Base-by-base conservation (phyloP, 2,888 invertebrate genomes). In the Daptonema setosum region DNA sequence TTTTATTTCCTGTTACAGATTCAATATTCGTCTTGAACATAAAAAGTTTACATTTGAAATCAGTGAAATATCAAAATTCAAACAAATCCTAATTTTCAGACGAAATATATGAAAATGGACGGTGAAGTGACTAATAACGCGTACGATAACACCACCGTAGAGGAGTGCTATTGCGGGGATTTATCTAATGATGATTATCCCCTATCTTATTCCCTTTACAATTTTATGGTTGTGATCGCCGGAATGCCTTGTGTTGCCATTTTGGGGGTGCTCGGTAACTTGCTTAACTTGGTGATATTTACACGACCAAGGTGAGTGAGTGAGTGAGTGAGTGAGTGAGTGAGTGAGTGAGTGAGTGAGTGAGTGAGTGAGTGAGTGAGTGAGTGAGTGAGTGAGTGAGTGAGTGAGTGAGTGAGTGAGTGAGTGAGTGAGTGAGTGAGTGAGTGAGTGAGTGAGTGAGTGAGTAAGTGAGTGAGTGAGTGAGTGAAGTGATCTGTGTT, bases 241-340 rank as follows among this genome's bases (percentile, higher is more conserved):
- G 20, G 20, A 11, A 30, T 59, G 30, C 59, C 58, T 3, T 8
- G 56, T 1, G 53, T 59, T 14, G 52, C 58, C 11, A 1, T 66
- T 5, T 69, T 70, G 58, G 69, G 69, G n/a, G 63, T 70, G 22
- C 59, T 65, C 29, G 66, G 67, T 24, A 69, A 69, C 59, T 60
- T 67, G 48, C 61, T 67, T 58, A 70, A 69, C 57, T 61, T 69
- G 17, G 68, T 64, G 58, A 57, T 70, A 14, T 69, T 64, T 60
- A 66, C 66, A 0, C 58, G 67, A 47, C 64, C 61, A 56, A 52
- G 63, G 64, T 64, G 55, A 35, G 17, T 17, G 35, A 35, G 11
- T 17, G 35, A 28, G 28, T 5, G 3, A 29, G n/a, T 14, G 17
- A 14, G 2, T 47, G 22, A 54, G 54, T 54, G 35, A 48, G 35